Conservation (phyloP, 2,888 invertebrate genomes). For the Synanthedon myopaeformis region DNA sequence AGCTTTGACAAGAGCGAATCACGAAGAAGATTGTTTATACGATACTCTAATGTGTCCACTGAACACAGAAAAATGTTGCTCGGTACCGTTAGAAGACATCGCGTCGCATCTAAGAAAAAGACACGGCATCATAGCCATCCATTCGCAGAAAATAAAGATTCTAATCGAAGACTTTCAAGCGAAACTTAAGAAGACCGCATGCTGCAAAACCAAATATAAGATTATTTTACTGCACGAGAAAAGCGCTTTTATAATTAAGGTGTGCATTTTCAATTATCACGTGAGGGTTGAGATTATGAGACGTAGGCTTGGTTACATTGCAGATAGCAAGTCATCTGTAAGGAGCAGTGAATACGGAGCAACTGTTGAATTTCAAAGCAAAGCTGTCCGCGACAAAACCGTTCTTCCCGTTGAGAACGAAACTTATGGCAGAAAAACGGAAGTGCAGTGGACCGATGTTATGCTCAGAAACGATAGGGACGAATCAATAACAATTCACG, state of each 20-base stretch:
- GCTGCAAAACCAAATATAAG: constrained; percentile 62
- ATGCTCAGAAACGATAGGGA: constrained; percentile 56
- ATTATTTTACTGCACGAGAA: constrained; percentile 56
- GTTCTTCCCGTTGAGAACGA: constrained; percentile 60
- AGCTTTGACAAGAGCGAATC: constrained; percentile 43
- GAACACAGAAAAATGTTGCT: constrained; percentile 47
- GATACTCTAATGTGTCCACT: constrained; percentile 62
- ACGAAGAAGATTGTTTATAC: constrained; percentile 58
- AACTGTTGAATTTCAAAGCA: constrained; percentile 59
- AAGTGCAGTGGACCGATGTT: constrained; percentile 60
- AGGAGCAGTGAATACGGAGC: constrained; percentile 61
- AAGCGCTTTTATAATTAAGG: constrained; percentile 63
- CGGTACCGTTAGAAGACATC: constrained; percentile 55
- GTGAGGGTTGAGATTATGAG: constrained; percentile 61
- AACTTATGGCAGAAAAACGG: constrained; percentile 58
- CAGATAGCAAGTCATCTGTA: constrained; percentile 43
- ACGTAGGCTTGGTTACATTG: constrained; percentile 52
- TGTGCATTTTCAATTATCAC: constrained; percentile 62
- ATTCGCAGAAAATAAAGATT: constrained; percentile 63
- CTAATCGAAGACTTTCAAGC: constrained; percentile 63
- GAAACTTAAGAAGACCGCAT: constrained; percentile 59
- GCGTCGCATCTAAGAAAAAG: constrained; percentile 45
- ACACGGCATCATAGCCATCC: constrained; percentile 60
- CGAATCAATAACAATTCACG: constrained; percentile 61
- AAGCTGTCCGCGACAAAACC: constrained; percentile 52